Evolutionary conservation across 2,797 vertebrate genomes (phyloP).

Genomic region (Anguilla anguilla): DNA sequence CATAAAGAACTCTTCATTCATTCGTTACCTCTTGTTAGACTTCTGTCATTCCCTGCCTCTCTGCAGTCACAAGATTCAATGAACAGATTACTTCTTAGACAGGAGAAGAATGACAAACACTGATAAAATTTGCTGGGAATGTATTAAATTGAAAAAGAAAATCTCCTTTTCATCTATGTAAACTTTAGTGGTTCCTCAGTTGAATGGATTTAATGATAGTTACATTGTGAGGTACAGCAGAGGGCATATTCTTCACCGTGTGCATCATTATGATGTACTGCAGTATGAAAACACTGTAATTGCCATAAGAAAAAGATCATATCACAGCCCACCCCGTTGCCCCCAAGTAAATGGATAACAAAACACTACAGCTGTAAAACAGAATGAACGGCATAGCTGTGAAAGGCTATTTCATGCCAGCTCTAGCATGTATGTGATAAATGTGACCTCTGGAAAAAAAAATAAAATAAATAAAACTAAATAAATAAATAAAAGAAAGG

Average conservation of each 20-base stretch:
- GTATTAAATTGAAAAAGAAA: background rate
- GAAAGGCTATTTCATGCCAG: background rate
- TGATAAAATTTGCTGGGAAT: background rate
- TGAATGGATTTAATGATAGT: background rate
- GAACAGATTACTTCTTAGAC: background rate
- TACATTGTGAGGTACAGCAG: background rate
- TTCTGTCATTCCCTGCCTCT: background rate
- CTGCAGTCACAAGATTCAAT: background rate
- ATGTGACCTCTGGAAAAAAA: background rate
- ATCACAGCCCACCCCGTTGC: background rate
- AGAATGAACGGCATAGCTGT: background rate
- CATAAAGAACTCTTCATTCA: background rate
- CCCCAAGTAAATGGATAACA: slow-evolving; percentile 3
- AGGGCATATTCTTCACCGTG: background rate
- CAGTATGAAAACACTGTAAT: background rate
- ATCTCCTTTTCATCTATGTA: background rate
- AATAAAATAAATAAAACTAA: background rate
- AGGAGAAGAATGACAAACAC: background rate
- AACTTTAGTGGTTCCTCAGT: background rate
- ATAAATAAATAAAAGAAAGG: background rate
- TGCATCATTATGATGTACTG: background rate
- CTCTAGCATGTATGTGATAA: background rate
- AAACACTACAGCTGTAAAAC: background rate
- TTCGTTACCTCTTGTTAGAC: background rate
- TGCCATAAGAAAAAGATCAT: background rate